A percentile compares a stretch with the other conserved stretches of the same genome.
These are phyloP conservation scores for Brevimyrus niger DNA, from an alignment of 2,113 vertebrate genomes.

Conservation along the genomic window DNA sequence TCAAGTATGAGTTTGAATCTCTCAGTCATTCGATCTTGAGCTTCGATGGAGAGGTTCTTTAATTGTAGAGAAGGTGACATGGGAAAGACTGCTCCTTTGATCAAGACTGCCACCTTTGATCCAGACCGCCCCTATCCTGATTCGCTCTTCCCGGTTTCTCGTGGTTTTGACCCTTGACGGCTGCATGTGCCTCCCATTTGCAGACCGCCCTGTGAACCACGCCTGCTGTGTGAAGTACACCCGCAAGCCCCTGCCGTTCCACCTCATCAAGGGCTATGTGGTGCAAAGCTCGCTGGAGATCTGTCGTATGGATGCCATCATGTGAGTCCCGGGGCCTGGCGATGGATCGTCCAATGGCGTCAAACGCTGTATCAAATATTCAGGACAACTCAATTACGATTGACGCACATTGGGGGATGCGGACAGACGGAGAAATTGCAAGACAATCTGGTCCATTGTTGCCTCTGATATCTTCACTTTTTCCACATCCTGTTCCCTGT, in stretches of 20 bases:
- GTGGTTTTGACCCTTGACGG: not conserved
- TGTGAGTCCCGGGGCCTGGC: constrained; percentile 49
- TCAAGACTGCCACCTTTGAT: not conserved
- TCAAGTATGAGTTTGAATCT: not conserved
- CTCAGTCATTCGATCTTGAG: not conserved
- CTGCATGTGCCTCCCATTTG: not conserved
- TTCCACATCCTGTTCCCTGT: constrained; percentile 4
- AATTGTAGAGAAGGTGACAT: not conserved
- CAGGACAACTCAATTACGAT: not conserved
- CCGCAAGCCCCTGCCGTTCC: constrained; percentile 33
- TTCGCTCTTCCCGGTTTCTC: not conserved
- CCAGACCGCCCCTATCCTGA: not conserved
- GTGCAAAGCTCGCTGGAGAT: constrained; percentile 44
- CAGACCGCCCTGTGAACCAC: constrained; percentile 29
- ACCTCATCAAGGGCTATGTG: constrained; percentile 44
- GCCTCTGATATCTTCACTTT: not conserved
- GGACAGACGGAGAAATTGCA: constrained; percentile 13
- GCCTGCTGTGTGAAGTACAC: constrained; percentile 53
- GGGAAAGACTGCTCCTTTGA: not conserved
- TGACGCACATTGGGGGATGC: not conserved
- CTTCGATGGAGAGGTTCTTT: not conserved
- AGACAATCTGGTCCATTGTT: not conserved
- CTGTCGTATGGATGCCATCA: constrained; percentile 58
- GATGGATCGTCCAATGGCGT: no score
- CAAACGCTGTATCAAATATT: not conserved